phyloP scores from a whole-genome alignment of 2,888 invertebrate genomes.

The Trichopria drosophilae region DNA sequence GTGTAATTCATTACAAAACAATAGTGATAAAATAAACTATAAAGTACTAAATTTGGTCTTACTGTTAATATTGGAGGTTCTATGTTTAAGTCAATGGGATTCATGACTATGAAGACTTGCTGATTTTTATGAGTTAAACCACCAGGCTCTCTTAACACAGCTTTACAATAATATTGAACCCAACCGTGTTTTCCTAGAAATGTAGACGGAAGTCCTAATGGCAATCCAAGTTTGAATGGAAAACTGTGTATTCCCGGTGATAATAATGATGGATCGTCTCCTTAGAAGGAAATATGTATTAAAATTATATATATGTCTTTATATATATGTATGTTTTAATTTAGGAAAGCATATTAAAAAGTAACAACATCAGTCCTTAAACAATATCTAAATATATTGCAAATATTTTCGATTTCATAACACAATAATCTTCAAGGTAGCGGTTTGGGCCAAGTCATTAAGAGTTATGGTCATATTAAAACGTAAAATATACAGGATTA shows the following conservation, averaged over 20 bases:
- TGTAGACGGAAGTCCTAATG: constrained; percentile 87
- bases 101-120: constrained; percentile 97
- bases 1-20: neutral
- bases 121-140: constrained; percentile 92
- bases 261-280: constrained; percentile 79
- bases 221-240: constrained; percentile 89
- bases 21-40: neutral
- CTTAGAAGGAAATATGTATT: constrained; percentile 59
- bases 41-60: constrained; percentile 57
- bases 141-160: constrained; percentile 83
- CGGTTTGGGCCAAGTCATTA: no score
- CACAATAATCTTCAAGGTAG: no score
- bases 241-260: constrained; percentile 95
- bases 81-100: constrained; percentile 88
- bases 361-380: neutral
- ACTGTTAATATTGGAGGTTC: constrained; percentile 87
- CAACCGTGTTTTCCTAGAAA: constrained; percentile 92
- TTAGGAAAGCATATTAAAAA: neutral
- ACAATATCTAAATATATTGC: no score
- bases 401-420: neutral
- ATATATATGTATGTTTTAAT: no score
- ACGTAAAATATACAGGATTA: no score
- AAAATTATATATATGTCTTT: no score
- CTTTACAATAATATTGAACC: constrained; percentile 94
- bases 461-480: no score